Conservation (phyloP, 2,888 invertebrate genomes). For the Agonopterix subpropinquella region DNA sequence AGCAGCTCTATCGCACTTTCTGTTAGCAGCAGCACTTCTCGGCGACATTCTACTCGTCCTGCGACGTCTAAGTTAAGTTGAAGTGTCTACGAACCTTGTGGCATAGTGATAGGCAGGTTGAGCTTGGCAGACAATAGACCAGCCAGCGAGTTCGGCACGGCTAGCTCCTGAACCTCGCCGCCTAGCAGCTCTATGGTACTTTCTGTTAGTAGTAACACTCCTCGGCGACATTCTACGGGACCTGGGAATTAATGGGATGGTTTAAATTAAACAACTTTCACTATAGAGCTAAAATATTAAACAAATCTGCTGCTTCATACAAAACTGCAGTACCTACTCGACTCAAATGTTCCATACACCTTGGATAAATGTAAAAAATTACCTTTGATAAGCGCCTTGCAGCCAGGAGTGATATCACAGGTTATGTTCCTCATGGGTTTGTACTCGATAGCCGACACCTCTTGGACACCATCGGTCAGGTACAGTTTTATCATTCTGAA, state of each 20-base stretch:
- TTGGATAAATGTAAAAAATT: background rate
- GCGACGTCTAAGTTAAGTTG: too few species aligned
- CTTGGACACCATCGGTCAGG: constrained; percentile 84
- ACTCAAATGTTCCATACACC: too few species aligned
- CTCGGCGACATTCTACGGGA: constrained; percentile 79
- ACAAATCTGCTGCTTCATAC: too few species aligned
- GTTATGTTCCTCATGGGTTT: constrained; percentile 74
- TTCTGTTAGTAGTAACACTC: constrained; percentile 78
- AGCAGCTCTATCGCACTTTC: constrained; percentile 75
- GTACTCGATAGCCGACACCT: constrained; percentile 83
- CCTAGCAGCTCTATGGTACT: constrained; percentile 78
- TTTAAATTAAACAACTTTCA: too few species aligned
- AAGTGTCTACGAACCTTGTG: constrained; percentile 13
- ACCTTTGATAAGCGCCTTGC: constrained; percentile 78
- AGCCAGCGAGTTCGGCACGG: constrained; percentile 74
- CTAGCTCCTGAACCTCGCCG: constrained; percentile 82
- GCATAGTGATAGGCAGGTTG: too few species aligned
- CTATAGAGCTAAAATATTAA: too few species aligned
- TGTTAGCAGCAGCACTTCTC: constrained; percentile 80
- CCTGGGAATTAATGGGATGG: constrained; percentile 45
- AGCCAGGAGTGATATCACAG: constrained; percentile 76
- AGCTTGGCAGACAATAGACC: constrained; percentile 75
- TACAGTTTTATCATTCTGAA: constrained; percentile 81
- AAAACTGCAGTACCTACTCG: too few species aligned
- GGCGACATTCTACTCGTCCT: too few species aligned